These are phyloP conservation scores for Chelon auratus DNA, from an alignment of 2,797 vertebrate species.

Conservation along the genomic window DNA sequence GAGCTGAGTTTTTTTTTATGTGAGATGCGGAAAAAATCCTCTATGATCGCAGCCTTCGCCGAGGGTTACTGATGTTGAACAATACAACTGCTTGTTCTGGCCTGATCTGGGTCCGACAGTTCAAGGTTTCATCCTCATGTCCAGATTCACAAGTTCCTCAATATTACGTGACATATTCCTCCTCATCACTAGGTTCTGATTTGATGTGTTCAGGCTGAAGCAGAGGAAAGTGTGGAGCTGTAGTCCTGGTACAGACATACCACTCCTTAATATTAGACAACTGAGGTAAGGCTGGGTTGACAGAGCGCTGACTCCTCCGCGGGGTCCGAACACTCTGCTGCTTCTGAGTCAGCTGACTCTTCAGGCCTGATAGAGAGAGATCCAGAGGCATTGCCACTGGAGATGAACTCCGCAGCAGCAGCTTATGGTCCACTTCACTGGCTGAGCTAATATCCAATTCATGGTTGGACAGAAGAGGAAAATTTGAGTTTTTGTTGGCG, in stretches of 20 bases:
- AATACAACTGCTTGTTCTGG: constrained; percentile 44
- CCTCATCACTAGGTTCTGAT: constrained; percentile 79
- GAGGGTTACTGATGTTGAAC: constrained; percentile 35
- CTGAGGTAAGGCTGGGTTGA: constrained; percentile 90
- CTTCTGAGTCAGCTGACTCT: constrained; percentile 73
- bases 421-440: constrained; percentile 61
- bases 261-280: constrained; percentile 98
- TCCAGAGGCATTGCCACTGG: constrained; percentile 77
- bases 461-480: constrained; percentile 63
- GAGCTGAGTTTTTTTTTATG: constrained; percentile 20
- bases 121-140: constrained; percentile 28
- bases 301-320: constrained; percentile 73
- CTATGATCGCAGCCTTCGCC: constrained; percentile 17
- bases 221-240: constrained; percentile 71
- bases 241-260: constrained; percentile 92
- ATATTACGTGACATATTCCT: constrained; percentile 79
- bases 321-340: constrained; percentile 67
- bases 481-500: constrained; percentile 45
- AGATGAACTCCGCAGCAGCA: constrained; percentile 74
- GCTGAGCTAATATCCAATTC: constrained; percentile 50
- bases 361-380: constrained; percentile 79
- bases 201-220: constrained; percentile 82
- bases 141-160: constrained; percentile 5
- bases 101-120: constrained; percentile 47
- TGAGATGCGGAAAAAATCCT: constrained; percentile 11